Conservation (phyloP, 2,113 vertebrate genomes). For the Cyphomyrus plagiostoma region DNA sequence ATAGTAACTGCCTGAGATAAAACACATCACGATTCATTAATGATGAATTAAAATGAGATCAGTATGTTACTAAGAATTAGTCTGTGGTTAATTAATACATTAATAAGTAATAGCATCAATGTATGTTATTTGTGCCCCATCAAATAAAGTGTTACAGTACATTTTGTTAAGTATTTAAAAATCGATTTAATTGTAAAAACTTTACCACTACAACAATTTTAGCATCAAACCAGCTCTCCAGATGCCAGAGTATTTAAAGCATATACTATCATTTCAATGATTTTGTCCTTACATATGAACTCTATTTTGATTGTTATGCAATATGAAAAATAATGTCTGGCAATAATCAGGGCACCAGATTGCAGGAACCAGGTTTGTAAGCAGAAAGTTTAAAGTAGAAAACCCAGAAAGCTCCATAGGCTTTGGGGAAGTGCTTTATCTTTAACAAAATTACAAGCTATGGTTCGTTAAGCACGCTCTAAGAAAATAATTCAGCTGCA, state of each 20-base stretch:
- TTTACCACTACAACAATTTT: not conserved
- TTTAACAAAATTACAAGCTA: not conserved
- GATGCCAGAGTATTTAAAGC: not conserved
- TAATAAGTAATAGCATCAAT: not conserved
- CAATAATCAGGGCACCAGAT: not conserved
- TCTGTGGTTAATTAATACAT: not conserved
- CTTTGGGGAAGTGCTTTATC: not conserved
- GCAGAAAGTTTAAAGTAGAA: not conserved
- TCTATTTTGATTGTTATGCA: not conserved
- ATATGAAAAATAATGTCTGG: not conserved
- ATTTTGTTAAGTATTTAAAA: not conserved
- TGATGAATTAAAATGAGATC: not conserved
- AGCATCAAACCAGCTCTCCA: not conserved
- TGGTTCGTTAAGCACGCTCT: not conserved
- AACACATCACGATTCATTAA: not conserved
- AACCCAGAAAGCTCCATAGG: not conserved
- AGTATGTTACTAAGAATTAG: not conserved
- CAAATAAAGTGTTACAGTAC: not conserved
- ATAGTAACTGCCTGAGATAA: not conserved
- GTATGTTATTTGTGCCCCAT: not conserved
- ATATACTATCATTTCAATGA: not conserved
- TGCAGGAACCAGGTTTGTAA: not conserved
- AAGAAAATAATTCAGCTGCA: not conserved
- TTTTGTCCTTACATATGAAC: not conserved
- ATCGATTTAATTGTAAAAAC: not conserved